phyloP scores from a whole-genome alignment of 2,888 invertebrate species.

The Apoda limacodes region DNA sequence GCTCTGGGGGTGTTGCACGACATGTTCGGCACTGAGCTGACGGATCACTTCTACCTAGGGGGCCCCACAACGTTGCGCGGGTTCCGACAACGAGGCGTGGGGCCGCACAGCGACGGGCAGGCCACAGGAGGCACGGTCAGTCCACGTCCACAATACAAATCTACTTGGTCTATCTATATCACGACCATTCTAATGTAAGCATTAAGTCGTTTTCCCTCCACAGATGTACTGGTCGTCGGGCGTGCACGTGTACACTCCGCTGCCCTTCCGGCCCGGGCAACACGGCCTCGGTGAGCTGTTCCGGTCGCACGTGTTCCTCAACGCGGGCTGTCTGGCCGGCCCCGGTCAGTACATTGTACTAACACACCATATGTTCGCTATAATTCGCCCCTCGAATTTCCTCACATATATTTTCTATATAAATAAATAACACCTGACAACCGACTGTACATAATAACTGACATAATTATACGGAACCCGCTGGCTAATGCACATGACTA shows the following conservation, averaged over 20 bases:
- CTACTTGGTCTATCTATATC: too few relatives aligned
- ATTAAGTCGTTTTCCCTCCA: too few relatives aligned
- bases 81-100: constrained; percentile 88
- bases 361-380: background rate
- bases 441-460: too few relatives aligned
- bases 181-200: too few relatives aligned
- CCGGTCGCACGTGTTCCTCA: constrained; percentile 89
- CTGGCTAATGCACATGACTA: too few relatives aligned
- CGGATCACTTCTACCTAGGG: constrained; percentile 87
- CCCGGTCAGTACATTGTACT: constrained; percentile 29
- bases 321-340: constrained; percentile 82
- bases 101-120: constrained; percentile 84
- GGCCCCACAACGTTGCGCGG: constrained; percentile 91
- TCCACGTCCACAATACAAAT: too few relatives aligned
- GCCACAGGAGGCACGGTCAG: constrained; percentile 77
- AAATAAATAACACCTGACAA: too few relatives aligned
- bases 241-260: constrained; percentile 88
- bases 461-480: too few relatives aligned
- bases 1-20: constrained; percentile 77
- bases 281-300: constrained; percentile 87
- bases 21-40: constrained; percentile 72
- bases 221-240: constrained; percentile 89
- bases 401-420: too few relatives aligned
- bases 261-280: constrained; percentile 86
- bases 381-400: too few relatives aligned